Evolutionary conservation across 2,797 vertebrate genomes (phyloP), one percentile per base, ranked within the genome.

Genomic region (Gadopsis bispinosus): DNA sequence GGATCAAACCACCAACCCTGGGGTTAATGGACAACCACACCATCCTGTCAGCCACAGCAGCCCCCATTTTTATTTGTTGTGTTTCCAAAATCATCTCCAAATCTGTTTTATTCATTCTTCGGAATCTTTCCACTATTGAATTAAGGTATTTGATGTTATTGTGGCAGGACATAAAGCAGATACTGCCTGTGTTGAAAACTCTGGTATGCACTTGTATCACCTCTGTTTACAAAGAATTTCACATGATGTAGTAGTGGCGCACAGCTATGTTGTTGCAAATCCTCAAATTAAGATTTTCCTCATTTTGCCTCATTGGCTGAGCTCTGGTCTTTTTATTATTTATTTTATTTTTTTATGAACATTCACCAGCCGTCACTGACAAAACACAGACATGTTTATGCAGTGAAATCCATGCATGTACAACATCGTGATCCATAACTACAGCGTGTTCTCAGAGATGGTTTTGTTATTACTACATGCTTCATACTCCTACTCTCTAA

Each of bases 381-480:
- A 55, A 84, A 88, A 77, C 84, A 48, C 87, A 87, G 84, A 66
- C 48, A 61, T 89, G 88, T 90, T 91, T 87, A 87, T 43, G 59
- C 41, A 85, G 71, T 29, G 20, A 81, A 86, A 84, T 61, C 61
- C 66, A 65, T 63, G 76, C 68, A 75, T 45, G 71, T 79, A 37
- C 80, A 89, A 79, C 79, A 77, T 4, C 22, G 77, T 56, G 69
- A 89, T 84, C 74, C 74, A 81, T 78, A 83, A 81, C 70, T 61
- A 16, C 29, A 33, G 73, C 22, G 9, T 66, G 71, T 72, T 64
- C 73, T 74, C 67, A 29, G 45, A 50, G 43, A 64, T 41, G 43
- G n/a, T 64, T 19, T 80, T 81, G 60, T 79, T 45, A 73, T 84
- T 69, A 39, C 74, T 83, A 66, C 73, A 51, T 16, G 50, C 74